Evolutionary conservation across 2,888 invertebrate genomes (phyloP).

Genomic region (Zeuzera pyrina): DNA sequence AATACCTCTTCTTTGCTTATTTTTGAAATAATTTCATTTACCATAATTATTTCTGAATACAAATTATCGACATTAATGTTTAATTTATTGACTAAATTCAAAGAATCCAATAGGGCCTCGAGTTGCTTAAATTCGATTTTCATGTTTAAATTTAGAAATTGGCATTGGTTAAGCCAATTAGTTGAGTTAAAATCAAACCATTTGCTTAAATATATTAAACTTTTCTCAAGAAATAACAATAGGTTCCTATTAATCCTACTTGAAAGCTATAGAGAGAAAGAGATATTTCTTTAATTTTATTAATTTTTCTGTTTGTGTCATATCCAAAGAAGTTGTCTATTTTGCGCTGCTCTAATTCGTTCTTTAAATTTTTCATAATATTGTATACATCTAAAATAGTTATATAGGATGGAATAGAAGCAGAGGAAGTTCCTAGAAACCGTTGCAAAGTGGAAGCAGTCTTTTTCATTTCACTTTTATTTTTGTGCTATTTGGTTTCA

Average conservation of each 20-base stretch:
- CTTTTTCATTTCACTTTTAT: too few relatives aligned
- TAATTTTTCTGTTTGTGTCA: constrained; percentile 11
- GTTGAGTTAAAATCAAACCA: constrained; percentile 11
- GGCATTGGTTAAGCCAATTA: too few relatives aligned
- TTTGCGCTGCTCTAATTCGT: constrained; percentile 10
- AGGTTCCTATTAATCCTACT: constrained; percentile 6
- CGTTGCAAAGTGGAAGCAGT: too few relatives aligned
- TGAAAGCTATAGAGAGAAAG: too few relatives aligned
- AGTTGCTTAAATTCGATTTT: constrained; percentile 10
- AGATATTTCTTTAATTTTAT: too few relatives aligned
- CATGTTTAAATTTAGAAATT: constrained; percentile 8
- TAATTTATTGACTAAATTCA: constrained; percentile 4
- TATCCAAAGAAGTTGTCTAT: constrained; percentile 13
- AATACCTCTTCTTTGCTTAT: background rate
- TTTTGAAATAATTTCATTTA: background rate
- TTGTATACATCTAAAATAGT: constrained; percentile 13
- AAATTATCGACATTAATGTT: constrained; percentile 10
- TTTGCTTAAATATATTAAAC: constrained; percentile 8
- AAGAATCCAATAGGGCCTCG: too few relatives aligned
- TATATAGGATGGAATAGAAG: too few relatives aligned
- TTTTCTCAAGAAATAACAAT: constrained; percentile 12
- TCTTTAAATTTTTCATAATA: constrained; percentile 10
- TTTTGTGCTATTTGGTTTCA: too few relatives aligned
- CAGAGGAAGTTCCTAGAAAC: too few relatives aligned
- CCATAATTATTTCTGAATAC: constrained; percentile 6